Base-by-base conservation (phyloP, 2,797 vertebrate species). In the Xenopus petersii region DNA sequence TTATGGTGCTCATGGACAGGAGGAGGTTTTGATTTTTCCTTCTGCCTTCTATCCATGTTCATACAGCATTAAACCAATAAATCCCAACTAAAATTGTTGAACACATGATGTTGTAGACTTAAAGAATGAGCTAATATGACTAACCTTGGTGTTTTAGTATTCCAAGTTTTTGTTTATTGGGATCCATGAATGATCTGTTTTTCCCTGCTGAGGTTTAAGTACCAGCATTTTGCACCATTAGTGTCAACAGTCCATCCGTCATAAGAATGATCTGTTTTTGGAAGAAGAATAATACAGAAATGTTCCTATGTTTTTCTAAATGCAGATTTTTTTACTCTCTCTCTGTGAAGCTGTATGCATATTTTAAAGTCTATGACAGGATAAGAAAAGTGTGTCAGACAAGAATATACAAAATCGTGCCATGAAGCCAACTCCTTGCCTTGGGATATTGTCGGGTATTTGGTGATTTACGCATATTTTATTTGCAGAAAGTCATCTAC, bases 1-100 rank as follows among this genome's bases (percentile, higher is more conserved):
- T 79, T 79, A 74, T 65, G 17, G 16, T 16, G 46, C 62, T 79
- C 54, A 62, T 24, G 64, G 70, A 70, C 71, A 79, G 67, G 70
- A 63, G 63, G 67, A 54, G 55, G 24, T 46, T n/a, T 74, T 66
- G 17, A 55, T 54, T 69, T 51, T 65, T 74, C 61, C 13, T 42
- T 3, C 62, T 74, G 77, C 71, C 77, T 10, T 36, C 55, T 70
- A 48, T 70, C 55, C 77, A 70, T 51, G 51, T 79, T 66, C 62
- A 54, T 73, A 66, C 62, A 58, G 64, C 26, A 46, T 5, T 66
- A 55, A 26, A 74, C 54, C 48, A 70, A 70, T 74, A 74, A 74
- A 74, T 79, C 71, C 70, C 65, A 10, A 66, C 24, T 48, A 64
- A 36, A 60, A 49, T 62, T 21, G 49, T 65, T 59, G 48, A 72